Evolutionary conservation across 2,113 vertebrate genomes (phyloP), one percentile per base, ranked within the genome.

Genomic region (Salvelinus sp.): DNA sequence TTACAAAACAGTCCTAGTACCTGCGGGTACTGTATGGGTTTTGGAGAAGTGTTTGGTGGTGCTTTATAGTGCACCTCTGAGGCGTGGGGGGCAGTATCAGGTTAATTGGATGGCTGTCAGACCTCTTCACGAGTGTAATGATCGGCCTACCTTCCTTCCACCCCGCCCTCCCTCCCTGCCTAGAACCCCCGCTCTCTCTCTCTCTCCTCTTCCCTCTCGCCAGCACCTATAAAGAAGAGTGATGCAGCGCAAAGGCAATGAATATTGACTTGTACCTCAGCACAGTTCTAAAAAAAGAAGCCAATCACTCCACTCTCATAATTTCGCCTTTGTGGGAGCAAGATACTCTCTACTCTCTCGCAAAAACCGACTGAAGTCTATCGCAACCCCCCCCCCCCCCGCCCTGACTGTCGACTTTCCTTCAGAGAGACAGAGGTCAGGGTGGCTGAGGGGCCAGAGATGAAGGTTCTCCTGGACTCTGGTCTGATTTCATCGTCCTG

Each of bases 261-360:
- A 88, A 90, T 90, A 92, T 90, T 89, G 91, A 94, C 91, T 88
- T 83, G 20, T 70, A 78, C 83, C 83, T 85, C 78, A 83, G 78
- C 77, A 28, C 79, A 80, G 88, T n/a, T 47, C 86, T 90, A 91
- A 92, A 93, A 93, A 92, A 90, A 90, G 90, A 92, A 88, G 82
- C 87, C 50, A 89, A 91, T 91, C 91, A 86, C 84, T 78, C 79
- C 84, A 74, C 74, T 74, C 83, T 88, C 87, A 90, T 91, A 87
- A 86, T 84, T 89, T 87, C 88, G 86, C 74, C 82, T 87, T 83
- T 86, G 79, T 82, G 79, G 81, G 64, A 74, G 78, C 81, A 66
- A 76, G 50, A 4, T 16, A 54, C 83, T 88, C 76, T 68, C 82
- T 80, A 79, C 84, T 81, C 80, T 79, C 78, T 76, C 73, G 79